These are phyloP conservation scores for Hyles vespertilio DNA, from an alignment of 1,140 invertebrate species.

Conservation along the genomic window DNA sequence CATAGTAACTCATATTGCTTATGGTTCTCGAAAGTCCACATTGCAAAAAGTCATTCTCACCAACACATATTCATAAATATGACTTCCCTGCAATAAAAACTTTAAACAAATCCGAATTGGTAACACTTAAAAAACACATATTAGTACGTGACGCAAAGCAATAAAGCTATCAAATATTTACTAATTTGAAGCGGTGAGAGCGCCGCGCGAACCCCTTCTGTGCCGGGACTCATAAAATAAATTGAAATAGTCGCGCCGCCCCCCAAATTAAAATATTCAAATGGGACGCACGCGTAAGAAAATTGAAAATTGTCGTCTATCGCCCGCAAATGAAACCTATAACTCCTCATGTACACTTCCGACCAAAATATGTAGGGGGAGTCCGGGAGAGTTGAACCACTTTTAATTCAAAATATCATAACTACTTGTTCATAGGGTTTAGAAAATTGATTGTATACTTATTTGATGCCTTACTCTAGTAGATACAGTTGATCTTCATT, in stretches of 20 bases:
- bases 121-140: slow-evolving; percentile 41
- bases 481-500: no score
- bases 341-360: slow-evolving; percentile 63
- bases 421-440: no score
- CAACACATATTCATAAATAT: no score
- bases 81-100: no score
- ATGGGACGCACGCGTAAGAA: slow-evolving; percentile 75
- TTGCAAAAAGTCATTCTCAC: no score
- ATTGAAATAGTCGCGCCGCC: slow-evolving; percentile 74
- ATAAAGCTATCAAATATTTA: slow-evolving; percentile 76
- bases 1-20: no score
- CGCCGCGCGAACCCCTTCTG: slow-evolving; percentile 64
- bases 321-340: slow-evolving; percentile 75
- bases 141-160: slow-evolving; percentile 63
- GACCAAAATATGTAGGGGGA: background rate
- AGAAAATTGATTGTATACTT: no score
- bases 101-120: no score
- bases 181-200: slow-evolving; percentile 69
- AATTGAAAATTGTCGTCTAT: slow-evolving; percentile 76
- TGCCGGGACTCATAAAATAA: slow-evolving; percentile 70
- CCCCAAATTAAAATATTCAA: slow-evolving; percentile 76
- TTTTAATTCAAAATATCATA: no score
- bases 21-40: no score
- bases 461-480: no score
- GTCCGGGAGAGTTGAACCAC: no score